A percentile compares a stretch with the other conserved stretches of the same genome.
These are phyloP conservation scores for Andricus curvator DNA, from an alignment of 2,888 invertebrate species.

Conservation along the genomic window DNA sequence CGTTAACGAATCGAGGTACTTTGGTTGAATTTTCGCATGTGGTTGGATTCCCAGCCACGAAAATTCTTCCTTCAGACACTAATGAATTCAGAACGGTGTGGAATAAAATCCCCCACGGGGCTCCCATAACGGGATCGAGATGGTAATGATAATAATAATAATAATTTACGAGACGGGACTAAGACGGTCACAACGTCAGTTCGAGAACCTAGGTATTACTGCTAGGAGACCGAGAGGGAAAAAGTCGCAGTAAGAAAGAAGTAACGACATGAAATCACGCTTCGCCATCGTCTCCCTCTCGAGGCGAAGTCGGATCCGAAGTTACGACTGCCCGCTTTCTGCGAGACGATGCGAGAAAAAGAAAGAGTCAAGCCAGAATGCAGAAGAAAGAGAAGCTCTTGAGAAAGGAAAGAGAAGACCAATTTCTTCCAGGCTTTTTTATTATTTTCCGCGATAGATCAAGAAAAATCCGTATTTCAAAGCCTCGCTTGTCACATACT, in stretches of 20 bases:
- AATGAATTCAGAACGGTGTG: constrained; percentile 34
- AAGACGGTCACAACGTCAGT: constrained; percentile 22
- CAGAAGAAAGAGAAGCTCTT: constrained; percentile 29
- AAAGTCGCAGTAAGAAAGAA: constrained; percentile 32
- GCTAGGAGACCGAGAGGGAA: constrained; percentile 28
- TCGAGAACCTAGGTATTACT: constrained; percentile 27
- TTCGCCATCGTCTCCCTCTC: constrained; percentile 31
- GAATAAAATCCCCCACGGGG: constrained; percentile 24
- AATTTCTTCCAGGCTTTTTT: constrained; percentile 23
- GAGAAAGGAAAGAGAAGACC: constrained; percentile 28
- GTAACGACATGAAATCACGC: constrained; percentile 42
- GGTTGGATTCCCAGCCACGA: background rate
- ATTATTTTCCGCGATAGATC: constrained; percentile 26
- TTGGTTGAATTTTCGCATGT: constrained; percentile 10
- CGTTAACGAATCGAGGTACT: constrained; percentile 16
- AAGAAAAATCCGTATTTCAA: constrained; percentile 37
- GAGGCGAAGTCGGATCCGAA: constrained; percentile 35
- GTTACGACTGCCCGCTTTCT: constrained; percentile 36
- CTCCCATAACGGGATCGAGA: constrained; percentile 10
- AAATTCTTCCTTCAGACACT: constrained; percentile 25
- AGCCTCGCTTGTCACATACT: constrained; percentile 11
- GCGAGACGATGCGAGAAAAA: constrained; percentile 21
- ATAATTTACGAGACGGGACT: constrained; percentile 33
- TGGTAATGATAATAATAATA: constrained; percentile 36
- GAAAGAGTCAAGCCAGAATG: constrained; percentile 28